phyloP scores from a whole-genome alignment of 1,140 invertebrate species.

The Caerostris darwini region DNA sequence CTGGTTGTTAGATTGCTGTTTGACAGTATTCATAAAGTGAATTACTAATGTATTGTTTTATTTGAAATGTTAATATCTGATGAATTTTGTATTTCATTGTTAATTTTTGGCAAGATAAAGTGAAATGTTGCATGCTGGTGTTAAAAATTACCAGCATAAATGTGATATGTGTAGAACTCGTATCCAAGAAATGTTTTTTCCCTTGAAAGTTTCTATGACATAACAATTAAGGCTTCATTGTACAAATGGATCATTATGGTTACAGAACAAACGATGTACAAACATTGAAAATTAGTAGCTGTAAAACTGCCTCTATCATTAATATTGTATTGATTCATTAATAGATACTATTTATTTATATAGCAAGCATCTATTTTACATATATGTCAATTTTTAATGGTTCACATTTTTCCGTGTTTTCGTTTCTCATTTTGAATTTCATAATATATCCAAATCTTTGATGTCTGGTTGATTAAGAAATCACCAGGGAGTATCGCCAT shows the following conservation, averaged over 20 bases:
- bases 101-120: background rate
- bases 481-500: conserved; percentile 57
- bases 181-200: background rate
- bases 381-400: conserved; percentile 30
- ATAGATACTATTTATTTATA: conserved; percentile 44
- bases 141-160: conserved; percentile 34
- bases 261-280: conserved; percentile 63
- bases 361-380: conserved; percentile 41
- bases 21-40: background rate
- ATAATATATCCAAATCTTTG: background rate
- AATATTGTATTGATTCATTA: conserved; percentile 37
- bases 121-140: conserved; percentile 3
- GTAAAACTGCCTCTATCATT: conserved; percentile 39
- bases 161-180: conserved; percentile 57
- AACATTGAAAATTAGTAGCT: conserved; percentile 34
- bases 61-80: background rate
- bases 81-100: background rate
- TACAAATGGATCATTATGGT: conserved; percentile 55
- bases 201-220: conserved; percentile 48
- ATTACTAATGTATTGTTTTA: background rate
- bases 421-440: background rate
- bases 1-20: conserved; percentile 13
- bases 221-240: conserved; percentile 56
- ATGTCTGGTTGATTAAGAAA: conserved; percentile 37
- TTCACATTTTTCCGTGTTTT: conserved; percentile 4